A percentile compares a stretch with the other conserved stretches of the same genome.
phyloP scores from a whole-genome alignment of 92 coral and sea anemone genomes.

The Diadumene lineata region DNA sequence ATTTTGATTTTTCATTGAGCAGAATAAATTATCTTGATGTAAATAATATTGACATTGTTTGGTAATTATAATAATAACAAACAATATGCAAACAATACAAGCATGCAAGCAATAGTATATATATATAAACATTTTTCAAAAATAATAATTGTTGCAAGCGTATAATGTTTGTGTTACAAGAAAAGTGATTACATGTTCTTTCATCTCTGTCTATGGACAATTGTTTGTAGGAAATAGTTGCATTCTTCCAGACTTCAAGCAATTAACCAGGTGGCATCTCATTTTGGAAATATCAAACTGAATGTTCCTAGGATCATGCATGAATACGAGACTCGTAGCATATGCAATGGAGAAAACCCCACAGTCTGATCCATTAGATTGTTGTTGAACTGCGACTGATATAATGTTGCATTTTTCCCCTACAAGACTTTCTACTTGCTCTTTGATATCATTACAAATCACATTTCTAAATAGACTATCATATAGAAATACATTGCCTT shows the following conservation, averaged over 20 bases:
- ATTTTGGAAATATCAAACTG: slow-evolving; percentile 57
- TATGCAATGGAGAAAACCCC: slow-evolving; percentile 57
- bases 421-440: slow-evolving; percentile 34
- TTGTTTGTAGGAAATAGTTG: not conserved
- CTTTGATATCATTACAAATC: slow-evolving; percentile 51
- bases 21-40: no score
- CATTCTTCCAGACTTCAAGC: slow-evolving; percentile 43
- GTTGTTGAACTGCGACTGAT: slow-evolving; percentile 62
- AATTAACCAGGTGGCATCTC: slow-evolving; percentile 53
- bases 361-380: slow-evolving; percentile 58
- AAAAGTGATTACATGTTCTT: not conserved
- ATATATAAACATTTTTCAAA: no score
- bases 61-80: no score
- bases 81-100: no score
- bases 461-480: slow-evolving; percentile 60
- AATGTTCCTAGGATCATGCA: slow-evolving; percentile 30
- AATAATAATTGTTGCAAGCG: not conserved
- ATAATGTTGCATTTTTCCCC: slow-evolving; percentile 24
- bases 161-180: not conserved
- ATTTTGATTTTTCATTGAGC: no score
- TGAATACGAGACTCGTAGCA: slow-evolving; percentile 58
- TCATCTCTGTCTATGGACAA: not conserved
- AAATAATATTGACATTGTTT: no score
- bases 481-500: slow-evolving; percentile 45
- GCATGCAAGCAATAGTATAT: no score